phyloP scores from a whole-genome alignment of 2,113 vertebrate genomes.

The Muscicapa adusta region DNA sequence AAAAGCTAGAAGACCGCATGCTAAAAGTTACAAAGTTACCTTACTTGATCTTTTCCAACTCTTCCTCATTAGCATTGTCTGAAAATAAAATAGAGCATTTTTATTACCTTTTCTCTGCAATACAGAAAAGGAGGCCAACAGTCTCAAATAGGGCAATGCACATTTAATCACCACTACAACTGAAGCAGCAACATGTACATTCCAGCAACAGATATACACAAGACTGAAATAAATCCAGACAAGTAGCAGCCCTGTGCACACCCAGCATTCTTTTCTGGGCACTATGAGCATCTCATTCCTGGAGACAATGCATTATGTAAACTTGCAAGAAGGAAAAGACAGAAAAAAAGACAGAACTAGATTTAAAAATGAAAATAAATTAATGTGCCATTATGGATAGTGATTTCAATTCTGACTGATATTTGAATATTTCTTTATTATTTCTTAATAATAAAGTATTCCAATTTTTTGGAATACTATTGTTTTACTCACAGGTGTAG shows the following conservation, averaged over 20 bases:
- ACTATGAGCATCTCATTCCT: background rate
- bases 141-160: slow-evolving; percentile 15
- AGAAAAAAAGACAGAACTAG: background rate
- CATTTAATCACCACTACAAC: background rate
- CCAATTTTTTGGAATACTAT: accelerated
- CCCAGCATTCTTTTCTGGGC: background rate
- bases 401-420: background rate
- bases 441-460: background rate
- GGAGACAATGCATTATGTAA: background rate
- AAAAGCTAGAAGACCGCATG: slow-evolving; percentile 73
- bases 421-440: background rate
- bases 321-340: background rate
- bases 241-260: background rate
- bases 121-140: slow-evolving; percentile 15
- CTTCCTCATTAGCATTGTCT: slow-evolving; percentile 99
- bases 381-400: background rate
- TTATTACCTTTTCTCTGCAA: slow-evolving; percentile 76
- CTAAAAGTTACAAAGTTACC: slow-evolving; percentile 95
- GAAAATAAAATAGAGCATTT: slow-evolving; percentile 95
- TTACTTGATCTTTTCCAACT: slow-evolving; percentile 99
- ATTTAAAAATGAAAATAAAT: background rate
- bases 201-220: background rate
- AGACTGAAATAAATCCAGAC: background rate
- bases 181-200: slow-evolving; percentile 3
- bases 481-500: background rate